Base-by-base conservation (phyloP, 2,888 invertebrate genomes). In the Acleris cristana region DNA sequence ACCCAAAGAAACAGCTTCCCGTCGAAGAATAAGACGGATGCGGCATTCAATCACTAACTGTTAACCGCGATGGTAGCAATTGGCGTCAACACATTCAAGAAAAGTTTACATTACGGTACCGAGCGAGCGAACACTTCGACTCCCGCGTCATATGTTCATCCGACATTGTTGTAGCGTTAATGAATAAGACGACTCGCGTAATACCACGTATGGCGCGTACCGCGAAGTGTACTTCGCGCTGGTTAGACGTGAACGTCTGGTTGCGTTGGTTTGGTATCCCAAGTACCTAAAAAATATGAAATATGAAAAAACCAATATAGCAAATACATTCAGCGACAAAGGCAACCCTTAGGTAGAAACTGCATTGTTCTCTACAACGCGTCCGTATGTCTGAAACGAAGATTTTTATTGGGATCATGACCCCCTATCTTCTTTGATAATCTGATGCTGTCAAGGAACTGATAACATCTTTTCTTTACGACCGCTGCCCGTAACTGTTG, bases 1-100 rank as follows among this genome's bases (percentile, higher is more conserved):
- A 89, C 84, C 82, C 80, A 82, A 86, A 87, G 85, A 88, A 90
- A 88, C 84, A 84, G 80, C 81, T 79, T 85, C 80, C 83, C 84
- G 82, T 86, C 86, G 86, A 86, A 85, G 82, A 88, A 88, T 34
- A 86, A 83, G 77, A 83, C 79, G 80, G 83, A 85, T 85, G 80
- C 80, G 79, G 82, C 86, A 85, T 79, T 83, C 88, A 88, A 88
- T 89, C 82, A 82, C 75, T 89, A 90, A 89, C 90, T 88, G 90
- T 89, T 86, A 78, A 76, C 79, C 69, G 75, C 72, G 69, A 71
- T 61, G 60, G 69, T 77, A 51, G 57, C 26, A 26, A 30, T 77
- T 81, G 81, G 79, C 80, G 80, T 79, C 78, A 78, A 76, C 75
- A 78, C 74, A 77, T 76, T 78, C 74, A 71, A 69, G 75, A 74